phyloP scores from a whole-genome alignment of 1,140 invertebrate genomes.

The Drosophila malerkotliana region DNA sequence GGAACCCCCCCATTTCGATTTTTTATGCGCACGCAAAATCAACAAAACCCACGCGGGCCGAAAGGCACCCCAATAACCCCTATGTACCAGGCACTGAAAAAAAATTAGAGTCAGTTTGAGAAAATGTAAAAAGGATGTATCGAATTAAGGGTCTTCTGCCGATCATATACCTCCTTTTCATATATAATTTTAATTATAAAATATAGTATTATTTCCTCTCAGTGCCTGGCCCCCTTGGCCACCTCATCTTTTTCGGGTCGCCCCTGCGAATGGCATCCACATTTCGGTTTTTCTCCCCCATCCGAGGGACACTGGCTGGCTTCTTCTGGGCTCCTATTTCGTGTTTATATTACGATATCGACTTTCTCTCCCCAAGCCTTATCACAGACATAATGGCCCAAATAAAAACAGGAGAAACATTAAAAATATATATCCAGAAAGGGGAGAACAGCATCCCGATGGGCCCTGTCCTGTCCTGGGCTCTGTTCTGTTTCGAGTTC shows the following conservation, averaged over 20 bases:
- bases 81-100: conserved; percentile 13
- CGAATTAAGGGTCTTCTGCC: too few relatives aligned
- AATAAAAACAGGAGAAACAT: not conserved
- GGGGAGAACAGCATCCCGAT: conserved; percentile 8
- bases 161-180: too few relatives aligned
- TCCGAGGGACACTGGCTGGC: conserved; percentile 35
- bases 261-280: conserved; percentile 48
- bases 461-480: conserved; percentile 39
- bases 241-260: conserved; percentile 11
- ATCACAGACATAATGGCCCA: conserved; percentile 49
- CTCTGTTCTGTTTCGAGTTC: too few relatives aligned
- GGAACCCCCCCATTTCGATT: conserved; percentile 26
- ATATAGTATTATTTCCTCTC: not conserved
- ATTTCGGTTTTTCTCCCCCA: conserved; percentile 42
- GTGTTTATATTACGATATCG: conserved; percentile 82
- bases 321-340: conserved; percentile 71
- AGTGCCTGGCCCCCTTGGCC: conserved; percentile 9
- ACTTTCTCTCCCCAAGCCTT: conserved; percentile 60
- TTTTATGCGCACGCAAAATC: conserved; percentile 65
- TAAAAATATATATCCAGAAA: not conserved
- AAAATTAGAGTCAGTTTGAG: not conserved
- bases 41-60: conserved; percentile 66
- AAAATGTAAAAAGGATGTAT: too few relatives aligned
- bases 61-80: conserved; percentile 18
- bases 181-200: not conserved